Evolutionary conservation across 2,113 vertebrate genomes (phyloP).

Genomic region (Brevimyrus niger): DNA sequence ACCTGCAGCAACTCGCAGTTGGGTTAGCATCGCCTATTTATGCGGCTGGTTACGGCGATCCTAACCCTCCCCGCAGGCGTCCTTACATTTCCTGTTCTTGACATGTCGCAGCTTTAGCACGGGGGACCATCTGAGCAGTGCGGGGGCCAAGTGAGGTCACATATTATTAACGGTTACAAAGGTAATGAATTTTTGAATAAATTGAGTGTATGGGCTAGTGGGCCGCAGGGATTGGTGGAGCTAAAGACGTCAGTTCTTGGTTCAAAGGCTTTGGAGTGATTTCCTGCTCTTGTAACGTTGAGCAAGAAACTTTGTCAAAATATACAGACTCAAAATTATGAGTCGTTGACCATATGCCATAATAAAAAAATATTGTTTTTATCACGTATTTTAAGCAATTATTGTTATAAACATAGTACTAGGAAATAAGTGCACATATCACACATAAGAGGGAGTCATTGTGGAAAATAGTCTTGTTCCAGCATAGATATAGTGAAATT

Average conservation of each 20-base stretch:
- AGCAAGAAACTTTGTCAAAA: not conserved
- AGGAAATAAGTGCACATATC: not conserved
- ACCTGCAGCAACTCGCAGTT: not conserved
- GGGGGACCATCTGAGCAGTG: not conserved
- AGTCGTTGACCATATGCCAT: not conserved
- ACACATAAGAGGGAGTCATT: not conserved
- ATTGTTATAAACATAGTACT: not conserved
- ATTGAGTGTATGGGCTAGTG: not conserved
- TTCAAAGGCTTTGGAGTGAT: not conserved
- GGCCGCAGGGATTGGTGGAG: not conserved
- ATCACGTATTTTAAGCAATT: not conserved
- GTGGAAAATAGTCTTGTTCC: not conserved
- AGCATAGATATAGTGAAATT: not conserved
- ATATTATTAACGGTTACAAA: not conserved
- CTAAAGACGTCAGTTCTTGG: not conserved
- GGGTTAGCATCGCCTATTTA: too few relatives aligned
- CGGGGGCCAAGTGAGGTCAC: not conserved
- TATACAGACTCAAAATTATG: not conserved
- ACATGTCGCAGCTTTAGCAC: not conserved
- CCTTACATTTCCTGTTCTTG: not conserved
- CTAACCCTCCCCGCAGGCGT: not conserved
- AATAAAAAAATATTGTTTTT: not conserved
- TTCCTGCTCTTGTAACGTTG: not conserved
- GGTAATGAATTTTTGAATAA: not conserved
- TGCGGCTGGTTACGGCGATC: not conserved